Percentiles rank a stretch among this genome's conserved stretches.
Evolutionary conservation across 2,797 vertebrate species (phyloP).

Genomic region (Gila robusta): DNA sequence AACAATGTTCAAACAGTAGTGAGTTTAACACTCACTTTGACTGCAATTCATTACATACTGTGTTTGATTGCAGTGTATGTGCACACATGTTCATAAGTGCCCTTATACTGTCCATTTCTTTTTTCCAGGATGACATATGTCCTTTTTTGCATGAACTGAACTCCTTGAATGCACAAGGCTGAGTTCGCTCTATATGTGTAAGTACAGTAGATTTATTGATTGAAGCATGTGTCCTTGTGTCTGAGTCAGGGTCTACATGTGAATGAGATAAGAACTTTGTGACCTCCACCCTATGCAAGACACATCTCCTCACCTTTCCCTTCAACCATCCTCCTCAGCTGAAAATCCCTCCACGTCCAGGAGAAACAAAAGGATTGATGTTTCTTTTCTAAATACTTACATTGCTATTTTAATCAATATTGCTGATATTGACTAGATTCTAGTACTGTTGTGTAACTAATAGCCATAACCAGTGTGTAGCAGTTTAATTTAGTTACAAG

Average conservation of each 20-base stretch:
- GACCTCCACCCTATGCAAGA: slow-evolving; percentile 39
- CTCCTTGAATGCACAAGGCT: neutral
- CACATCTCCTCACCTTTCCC: neutral
- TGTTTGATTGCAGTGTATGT: neutral
- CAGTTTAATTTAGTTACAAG: neutral
- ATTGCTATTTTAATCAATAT: neutral
- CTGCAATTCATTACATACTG: neutral
- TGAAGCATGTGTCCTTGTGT: slow-evolving; percentile 46
- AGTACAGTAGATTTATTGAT: slow-evolving; percentile 41
- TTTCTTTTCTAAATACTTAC: neutral
- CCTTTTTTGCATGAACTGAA: neutral
- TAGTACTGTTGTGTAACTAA: neutral
- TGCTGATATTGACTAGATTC: neutral
- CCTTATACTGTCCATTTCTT: neutral
- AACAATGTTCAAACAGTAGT: neutral
- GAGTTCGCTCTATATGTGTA: neutral
- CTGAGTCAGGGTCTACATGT: slow-evolving; percentile 39
- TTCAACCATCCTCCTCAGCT: neutral
- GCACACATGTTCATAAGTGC: neutral
- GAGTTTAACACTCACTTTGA: neutral
- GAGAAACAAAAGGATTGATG: neutral
- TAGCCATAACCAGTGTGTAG: neutral
- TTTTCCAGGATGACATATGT: neutral
- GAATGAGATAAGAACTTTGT: slow-evolving; percentile 41
- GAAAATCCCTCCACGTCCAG: neutral